Percentiles rank a stretch among this genome's conserved stretches.
Conservation (phyloP, 2,797 vertebrate genomes). For the Siniperca obscura region DNA sequence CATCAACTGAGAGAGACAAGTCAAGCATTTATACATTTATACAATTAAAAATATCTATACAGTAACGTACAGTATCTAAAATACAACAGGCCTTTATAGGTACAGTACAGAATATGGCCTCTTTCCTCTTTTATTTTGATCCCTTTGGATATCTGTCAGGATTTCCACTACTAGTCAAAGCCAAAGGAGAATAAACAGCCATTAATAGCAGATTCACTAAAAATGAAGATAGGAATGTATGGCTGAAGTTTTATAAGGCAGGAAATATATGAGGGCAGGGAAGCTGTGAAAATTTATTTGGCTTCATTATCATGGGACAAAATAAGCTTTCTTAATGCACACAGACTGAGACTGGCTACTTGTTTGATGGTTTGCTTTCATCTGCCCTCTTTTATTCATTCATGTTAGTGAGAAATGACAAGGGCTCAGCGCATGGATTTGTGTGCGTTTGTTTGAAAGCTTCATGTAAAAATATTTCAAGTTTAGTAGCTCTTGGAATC, state of each 20-base stretch:
- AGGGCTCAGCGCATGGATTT: slow-evolving; percentile 51
- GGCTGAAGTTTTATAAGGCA: slow-evolving; percentile 81
- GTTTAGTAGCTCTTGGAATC: slow-evolving; percentile 59
- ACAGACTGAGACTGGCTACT: slow-evolving; percentile 32
- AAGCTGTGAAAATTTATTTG: slow-evolving; percentile 73
- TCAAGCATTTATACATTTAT: slow-evolving; percentile 78
- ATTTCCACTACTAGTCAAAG: slow-evolving; percentile 58
- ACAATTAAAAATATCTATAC: slow-evolving; percentile 82
- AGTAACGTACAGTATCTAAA: slow-evolving; percentile 82
- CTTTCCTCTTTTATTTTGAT: slow-evolving; percentile 68
- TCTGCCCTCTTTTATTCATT: slow-evolving; percentile 38
- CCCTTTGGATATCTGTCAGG: slow-evolving; percentile 62
- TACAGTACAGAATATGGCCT: slow-evolving; percentile 81
- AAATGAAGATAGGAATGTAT: slow-evolving; percentile 76
- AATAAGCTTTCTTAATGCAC: slow-evolving; percentile 45
- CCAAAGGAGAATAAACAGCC: slow-evolving; percentile 63
- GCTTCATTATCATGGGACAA: slow-evolving; percentile 67
- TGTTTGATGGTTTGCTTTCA: slow-evolving; percentile 45
- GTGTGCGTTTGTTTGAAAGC: slow-evolving; percentile 61
- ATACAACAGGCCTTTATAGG: slow-evolving; percentile 77
- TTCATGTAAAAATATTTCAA: slow-evolving; percentile 66
- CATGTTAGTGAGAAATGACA: slow-evolving; percentile 38
- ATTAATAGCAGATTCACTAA: slow-evolving; percentile 49
- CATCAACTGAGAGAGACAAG: slow-evolving; percentile 61
- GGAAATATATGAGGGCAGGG: slow-evolving; percentile 72